Percentiles rank a stretch among this genome's conserved stretches.
These are phyloP conservation scores for Sycophaga agraensis DNA, from an alignment of 1,140 invertebrate genomes.

Conservation along the genomic window DNA sequence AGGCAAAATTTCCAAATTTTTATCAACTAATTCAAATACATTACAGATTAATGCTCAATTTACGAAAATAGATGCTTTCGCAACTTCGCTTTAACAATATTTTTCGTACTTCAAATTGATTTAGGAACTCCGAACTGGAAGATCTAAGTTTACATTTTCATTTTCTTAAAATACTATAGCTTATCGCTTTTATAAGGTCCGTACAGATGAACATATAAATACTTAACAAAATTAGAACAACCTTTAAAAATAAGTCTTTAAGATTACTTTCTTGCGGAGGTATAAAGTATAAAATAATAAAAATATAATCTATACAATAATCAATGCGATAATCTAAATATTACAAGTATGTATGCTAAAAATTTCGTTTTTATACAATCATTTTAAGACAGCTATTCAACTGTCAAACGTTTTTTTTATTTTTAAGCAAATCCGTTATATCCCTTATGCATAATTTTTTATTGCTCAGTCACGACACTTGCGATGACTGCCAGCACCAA, in stretches of 20 bases:
- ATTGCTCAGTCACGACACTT: conserved; percentile 1
- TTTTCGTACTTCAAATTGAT: conserved; percentile 2
- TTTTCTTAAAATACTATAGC: neutral
- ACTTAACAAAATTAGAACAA: conserved; percentile 3
- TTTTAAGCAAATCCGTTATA: neutral
- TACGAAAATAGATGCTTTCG: neutral
- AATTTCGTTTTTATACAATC: conserved; percentile 1
- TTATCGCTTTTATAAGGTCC: neutral
- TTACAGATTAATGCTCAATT: neutral
- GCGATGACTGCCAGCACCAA: neutral
- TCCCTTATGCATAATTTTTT: neutral
- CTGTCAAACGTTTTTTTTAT: neutral
- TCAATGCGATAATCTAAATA: neutral
- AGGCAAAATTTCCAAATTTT: neutral
- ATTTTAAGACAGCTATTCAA: neutral
- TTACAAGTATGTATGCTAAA: conserved; percentile 2
- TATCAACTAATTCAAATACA: neutral
- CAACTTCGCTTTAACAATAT: neutral
- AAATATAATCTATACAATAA: neutral
- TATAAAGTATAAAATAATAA: conserved; percentile 17
- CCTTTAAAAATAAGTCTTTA: neutral
- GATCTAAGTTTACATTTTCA: conserved; percentile 11
- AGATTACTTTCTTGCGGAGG: neutral
- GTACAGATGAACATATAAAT: neutral
- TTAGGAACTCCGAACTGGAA: conserved; percentile 24